A percentile compares a stretch with the other conserved stretches of the same genome.
Conservation (phyloP, 2,888 invertebrate genomes). For the Rutpela maculata region DNA sequence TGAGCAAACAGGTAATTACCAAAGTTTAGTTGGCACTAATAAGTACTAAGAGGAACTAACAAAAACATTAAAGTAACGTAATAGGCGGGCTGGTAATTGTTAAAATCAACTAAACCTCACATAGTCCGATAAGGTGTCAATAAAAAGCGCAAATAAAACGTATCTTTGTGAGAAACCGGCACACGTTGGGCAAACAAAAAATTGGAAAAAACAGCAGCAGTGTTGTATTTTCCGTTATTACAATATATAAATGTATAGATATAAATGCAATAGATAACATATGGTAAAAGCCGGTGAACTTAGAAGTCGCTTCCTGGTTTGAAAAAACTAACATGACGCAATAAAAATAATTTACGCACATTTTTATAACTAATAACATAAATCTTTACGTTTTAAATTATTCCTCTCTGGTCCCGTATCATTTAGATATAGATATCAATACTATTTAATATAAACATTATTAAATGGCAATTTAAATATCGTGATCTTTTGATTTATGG, state of each 20-base stretch:
- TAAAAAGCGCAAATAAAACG: neutral
- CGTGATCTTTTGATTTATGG: neutral
- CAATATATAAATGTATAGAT: constrained; percentile 14
- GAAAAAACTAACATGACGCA: constrained; percentile 19
- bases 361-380: constrained; percentile 17
- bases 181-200: constrained; percentile 23
- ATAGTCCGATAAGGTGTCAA: constrained; percentile 26
- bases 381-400: neutral
- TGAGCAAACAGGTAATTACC: constrained; percentile 24
- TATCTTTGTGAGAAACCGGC: constrained; percentile 16
- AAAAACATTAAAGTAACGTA: constrained; percentile 26
- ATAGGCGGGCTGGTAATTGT: constrained; percentile 28
- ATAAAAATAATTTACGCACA: constrained; percentile 29
- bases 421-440: neutral
- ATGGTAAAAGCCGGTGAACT: constrained; percentile 26
- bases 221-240: constrained; percentile 32
- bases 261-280: constrained; percentile 9
- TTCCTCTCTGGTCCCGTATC: neutral
- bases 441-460: neutral
- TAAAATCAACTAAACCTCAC: constrained; percentile 35
- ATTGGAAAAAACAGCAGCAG: constrained; percentile 33
- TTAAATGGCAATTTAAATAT: neutral
- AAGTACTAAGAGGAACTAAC: constrained; percentile 37
- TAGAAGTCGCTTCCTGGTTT: constrained; percentile 31
- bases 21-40: constrained; percentile 20